Conservation (phyloP, 2,888 invertebrate species). For the Pollenia labialis region DNA sequence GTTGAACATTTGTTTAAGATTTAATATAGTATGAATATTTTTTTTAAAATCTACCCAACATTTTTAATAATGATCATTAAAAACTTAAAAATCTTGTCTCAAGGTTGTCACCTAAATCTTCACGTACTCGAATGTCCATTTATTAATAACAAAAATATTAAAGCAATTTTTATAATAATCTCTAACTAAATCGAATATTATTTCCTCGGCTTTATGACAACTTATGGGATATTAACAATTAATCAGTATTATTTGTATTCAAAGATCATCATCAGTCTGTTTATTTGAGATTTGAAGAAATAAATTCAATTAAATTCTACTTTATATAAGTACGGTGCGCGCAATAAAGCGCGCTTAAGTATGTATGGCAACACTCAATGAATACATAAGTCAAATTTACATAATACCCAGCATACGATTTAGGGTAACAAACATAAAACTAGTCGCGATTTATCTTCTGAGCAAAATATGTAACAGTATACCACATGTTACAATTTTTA, state of each 20-base stretch:
- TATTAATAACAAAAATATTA: constrained; percentile 30
- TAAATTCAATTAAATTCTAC: constrained; percentile 34
- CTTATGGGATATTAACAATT: constrained; percentile 30
- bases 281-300: constrained; percentile 37
- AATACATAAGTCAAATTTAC: constrained; percentile 1
- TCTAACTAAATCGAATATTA: constrained; percentile 4
- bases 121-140: background rate
- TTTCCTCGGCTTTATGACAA: constrained; percentile 34
- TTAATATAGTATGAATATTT: too few species aligned
- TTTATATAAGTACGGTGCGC: constrained; percentile 1
- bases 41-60: too few species aligned
- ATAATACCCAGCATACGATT: constrained; percentile 30
- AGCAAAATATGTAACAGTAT: too few species aligned
- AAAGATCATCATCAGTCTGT: constrained; percentile 10
- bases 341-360: constrained; percentile 6
- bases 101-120: constrained; percentile 31
- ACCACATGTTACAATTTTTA: too few species aligned
- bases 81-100: constrained; percentile 12
- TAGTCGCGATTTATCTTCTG: background rate
- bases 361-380: constrained; percentile 43
- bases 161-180: constrained; percentile 17
- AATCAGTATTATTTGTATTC: constrained; percentile 45
- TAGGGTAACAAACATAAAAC: background rate
- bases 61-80: background rate
- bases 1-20: too few species aligned